Evolutionary conservation across 2,797 vertebrate genomes (phyloP), one percentile per base, ranked within the genome.

Genomic region (Podarcis lilfordi): DNA sequence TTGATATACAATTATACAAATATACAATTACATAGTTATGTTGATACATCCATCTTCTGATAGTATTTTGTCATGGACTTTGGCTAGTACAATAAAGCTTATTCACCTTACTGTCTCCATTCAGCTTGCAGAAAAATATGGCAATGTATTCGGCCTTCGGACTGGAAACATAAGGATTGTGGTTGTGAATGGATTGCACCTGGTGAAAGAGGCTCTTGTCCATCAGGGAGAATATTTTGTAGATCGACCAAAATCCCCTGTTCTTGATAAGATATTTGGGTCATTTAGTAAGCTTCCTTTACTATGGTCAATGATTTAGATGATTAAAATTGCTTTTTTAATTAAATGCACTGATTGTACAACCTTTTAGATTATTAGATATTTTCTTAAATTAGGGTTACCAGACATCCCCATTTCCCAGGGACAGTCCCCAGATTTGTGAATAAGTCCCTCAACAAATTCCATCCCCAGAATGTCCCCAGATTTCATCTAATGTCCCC

Each of bases 141-240:
- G 98, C 78, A 96, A 98, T 23, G 66, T 98, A 85, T 94, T 98
- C 27, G 93, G 96, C 89, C 0, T 97, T 0, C 59, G 96, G 0
- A 0, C 97, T 29, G 97, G 97, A 27, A 66, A 37, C 0, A 50
- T 92, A 17, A 91, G 76, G 3, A 11, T 93, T 1, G 97, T 98
- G 80, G 0, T 97, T 29, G 7, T 98, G 37, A 98, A 85, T 1
- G 97, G 98, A 29, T 96, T 98, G 87, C 94, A 89, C 77, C 91
- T 97, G 96, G 93, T 98, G 89, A 98, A 97, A 90, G 98, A 98
- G 87, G 97, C 95, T 43, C 94, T 98, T 1, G 93, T 98, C 55
- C 96, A 96, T 77, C 97, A 98, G 88, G 97, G 96, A 0, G 97
- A 98, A n/a, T 95, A 94, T 87, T 98, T 98, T 92, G n/a, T 96